Evolutionary conservation across 2,797 vertebrate genomes (phyloP).

Genomic region (Alosa sapidissima): DNA sequence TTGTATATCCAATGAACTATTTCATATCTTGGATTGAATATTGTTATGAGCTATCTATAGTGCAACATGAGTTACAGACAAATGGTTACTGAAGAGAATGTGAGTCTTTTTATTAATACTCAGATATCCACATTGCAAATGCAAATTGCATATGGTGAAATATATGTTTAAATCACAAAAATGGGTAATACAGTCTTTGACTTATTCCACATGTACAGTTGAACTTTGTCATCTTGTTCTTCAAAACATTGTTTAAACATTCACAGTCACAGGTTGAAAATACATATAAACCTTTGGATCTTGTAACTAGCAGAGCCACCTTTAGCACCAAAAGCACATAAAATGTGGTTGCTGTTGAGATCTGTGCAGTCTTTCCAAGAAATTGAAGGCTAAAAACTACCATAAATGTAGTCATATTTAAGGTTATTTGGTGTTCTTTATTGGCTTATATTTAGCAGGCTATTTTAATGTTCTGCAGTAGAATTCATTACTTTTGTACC

Average conservation of each 20-base stretch:
- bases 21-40: background rate
- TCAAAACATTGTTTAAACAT: background rate
- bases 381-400: too few relatives aligned
- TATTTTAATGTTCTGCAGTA: background rate
- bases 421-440: background rate
- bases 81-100: background rate
- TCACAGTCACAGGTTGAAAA: background rate
- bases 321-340: background rate
- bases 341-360: background rate
- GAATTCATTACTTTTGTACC: background rate
- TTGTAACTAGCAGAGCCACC: background rate
- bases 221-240: background rate
- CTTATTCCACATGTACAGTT: background rate
- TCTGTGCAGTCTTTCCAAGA: too few relatives aligned
- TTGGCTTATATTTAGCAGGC: too few relatives aligned
- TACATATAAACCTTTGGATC: background rate
- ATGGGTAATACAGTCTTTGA: background rate
- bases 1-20: background rate
- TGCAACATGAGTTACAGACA: background rate
- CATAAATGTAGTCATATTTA: too few relatives aligned
- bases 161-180: background rate
- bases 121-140: background rate
- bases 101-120: background rate
- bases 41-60: background rate
- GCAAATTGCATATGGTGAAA: background rate